phyloP scores from a whole-genome alignment of 2,888 invertebrate genomes.

The Julus scanicus region DNA sequence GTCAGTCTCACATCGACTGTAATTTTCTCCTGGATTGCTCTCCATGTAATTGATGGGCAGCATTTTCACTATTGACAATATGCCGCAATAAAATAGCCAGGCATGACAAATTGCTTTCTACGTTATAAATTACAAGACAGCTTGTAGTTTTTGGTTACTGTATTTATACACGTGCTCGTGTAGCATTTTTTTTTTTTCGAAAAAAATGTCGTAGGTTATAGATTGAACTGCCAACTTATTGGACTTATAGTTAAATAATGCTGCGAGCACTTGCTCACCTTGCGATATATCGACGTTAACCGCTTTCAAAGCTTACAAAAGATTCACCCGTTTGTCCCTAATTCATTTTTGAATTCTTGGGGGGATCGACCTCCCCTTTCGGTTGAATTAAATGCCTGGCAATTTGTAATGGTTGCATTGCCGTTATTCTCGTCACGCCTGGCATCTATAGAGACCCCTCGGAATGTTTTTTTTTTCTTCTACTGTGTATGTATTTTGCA shows the following conservation, averaged over 20 bases:
- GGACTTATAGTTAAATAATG: background rate
- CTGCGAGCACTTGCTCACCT: background rate
- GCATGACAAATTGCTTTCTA: conserved; percentile 3
- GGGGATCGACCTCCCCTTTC: background rate
- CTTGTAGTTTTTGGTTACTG: background rate
- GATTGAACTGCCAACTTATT: background rate
- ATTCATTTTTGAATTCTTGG: background rate
- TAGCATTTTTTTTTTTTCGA: background rate
- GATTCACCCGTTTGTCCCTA: background rate
- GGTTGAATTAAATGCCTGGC: background rate
- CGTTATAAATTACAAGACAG: background rate
- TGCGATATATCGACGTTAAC: too few relatives aligned
- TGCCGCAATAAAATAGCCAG: background rate
- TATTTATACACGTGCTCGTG: background rate
- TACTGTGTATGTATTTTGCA: background rate
- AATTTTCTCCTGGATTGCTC: background rate
- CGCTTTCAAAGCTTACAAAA: background rate
- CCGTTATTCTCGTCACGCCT: background rate
- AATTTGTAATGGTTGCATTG: conserved; percentile 2
- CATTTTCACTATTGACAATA: background rate
- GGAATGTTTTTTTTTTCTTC: background rate
- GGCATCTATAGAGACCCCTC: background rate
- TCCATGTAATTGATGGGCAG: background rate
- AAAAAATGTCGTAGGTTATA: background rate
- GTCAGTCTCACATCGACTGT: background rate